phyloP scores from a whole-genome alignment of 2,888 invertebrate genomes.

The Coremacera marginata region DNA sequence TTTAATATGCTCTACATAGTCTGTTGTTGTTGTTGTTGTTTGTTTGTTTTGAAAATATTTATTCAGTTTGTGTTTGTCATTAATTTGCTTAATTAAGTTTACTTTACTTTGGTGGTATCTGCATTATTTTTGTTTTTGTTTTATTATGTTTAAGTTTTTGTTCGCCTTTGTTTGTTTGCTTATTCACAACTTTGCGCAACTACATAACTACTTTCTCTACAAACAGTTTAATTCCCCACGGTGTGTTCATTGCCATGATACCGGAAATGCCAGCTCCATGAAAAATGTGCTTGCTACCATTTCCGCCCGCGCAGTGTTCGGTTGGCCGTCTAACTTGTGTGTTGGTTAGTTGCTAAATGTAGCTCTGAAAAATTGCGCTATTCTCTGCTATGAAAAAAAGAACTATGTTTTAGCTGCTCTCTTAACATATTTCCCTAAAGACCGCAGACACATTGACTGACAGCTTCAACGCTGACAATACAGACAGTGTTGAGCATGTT shows the following conservation, averaged over 20 bases:
- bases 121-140: not conserved
- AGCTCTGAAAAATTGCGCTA: not conserved
- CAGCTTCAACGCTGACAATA: not conserved
- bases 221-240: not conserved
- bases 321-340: not conserved
- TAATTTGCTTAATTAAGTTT: too few species aligned
- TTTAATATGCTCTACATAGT: not conserved
- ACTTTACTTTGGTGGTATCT: conserved; percentile 2
- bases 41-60: too few species aligned
- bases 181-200: not conserved
- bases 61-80: too few species aligned
- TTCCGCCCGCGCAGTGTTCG: not conserved
- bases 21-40: too few species aligned
- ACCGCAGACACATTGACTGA: not conserved
- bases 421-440: conserved; percentile 4
- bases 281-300: conserved; percentile 29
- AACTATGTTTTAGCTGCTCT: not conserved
- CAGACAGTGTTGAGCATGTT: not conserved
- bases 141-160: not conserved
- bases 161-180: not conserved
- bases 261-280: conserved; percentile 49
- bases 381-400: not conserved
- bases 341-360: not conserved
- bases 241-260: conserved; percentile 43
- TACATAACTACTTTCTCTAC: not conserved